Evolutionary conservation across 2,888 invertebrate genomes (phyloP), one percentile per base, ranked within the genome.

Genomic region (Lasioglossum vierecki): DNA sequence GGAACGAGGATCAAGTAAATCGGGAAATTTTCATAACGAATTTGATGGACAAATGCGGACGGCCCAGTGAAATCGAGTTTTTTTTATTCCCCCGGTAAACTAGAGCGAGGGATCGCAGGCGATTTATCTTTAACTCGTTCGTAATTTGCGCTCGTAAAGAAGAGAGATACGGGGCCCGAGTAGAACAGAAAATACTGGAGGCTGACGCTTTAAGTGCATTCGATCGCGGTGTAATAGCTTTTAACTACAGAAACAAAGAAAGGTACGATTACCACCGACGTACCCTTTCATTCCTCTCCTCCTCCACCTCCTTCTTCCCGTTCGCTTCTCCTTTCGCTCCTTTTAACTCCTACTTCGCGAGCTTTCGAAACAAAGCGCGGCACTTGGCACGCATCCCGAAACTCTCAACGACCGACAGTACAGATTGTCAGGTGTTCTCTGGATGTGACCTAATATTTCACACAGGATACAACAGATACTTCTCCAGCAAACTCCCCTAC

Each of bases 221-320:
- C 87, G 83, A 86, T 87, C 83, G 86, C 72, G 83, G 74, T 80
- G 87, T 86, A 87, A 87, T 83, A 87, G 87, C 87, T 87, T 87
- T 87, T 86, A 87, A 87, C 86, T 86, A 80, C 86, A 79, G 87
- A 88, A 86, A 84, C 87, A 85, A 88, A 86, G 86, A 89, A 89
- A 84, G 82, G 84, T 81, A 82, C 82, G 78, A 80, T 82, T 80
- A 84, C 83, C 79, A 73, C 72, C 57, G 85, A 72, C 83, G 78
- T 76, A 83, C 84, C 83, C 84, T 83, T 78, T 86, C 79, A 84
- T 81, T 85, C 83, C 79, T 79, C 73, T 70, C 71, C 49, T 22
- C 49, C 22, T n/a, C 53, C 71, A 53, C 68, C 73, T 66, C 73
- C 76, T 66, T 68, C 66, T 57, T 68, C 76, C 35, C 53, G 39